Conservation (phyloP, 2,113 vertebrate species). For the Saguinus midas region DNA sequence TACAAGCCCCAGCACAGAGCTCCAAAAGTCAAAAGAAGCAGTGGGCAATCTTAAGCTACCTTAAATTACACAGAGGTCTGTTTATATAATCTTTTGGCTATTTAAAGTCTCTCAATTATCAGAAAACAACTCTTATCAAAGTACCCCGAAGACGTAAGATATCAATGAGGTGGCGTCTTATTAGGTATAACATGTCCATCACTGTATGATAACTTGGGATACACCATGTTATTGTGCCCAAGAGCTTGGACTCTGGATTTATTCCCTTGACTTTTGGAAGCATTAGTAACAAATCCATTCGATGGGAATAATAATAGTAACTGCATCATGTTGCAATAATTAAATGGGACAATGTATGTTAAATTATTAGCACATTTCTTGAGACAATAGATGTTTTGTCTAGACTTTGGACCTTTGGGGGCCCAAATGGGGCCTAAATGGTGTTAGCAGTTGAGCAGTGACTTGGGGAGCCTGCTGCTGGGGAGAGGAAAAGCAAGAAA, state of each 20-base stretch:
- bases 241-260: neutral
- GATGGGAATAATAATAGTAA: neutral
- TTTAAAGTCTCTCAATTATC: neutral
- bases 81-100: neutral
- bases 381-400: neutral
- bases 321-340: neutral
- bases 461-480: neutral
- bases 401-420: neutral
- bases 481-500: neutral
- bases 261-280: neutral
- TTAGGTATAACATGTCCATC: neutral
- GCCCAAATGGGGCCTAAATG: too few species aligned
- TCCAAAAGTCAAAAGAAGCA: slow-evolving; percentile 1
- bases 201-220: neutral
- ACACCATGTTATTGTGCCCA: neutral
- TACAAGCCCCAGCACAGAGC: neutral
- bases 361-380: neutral
- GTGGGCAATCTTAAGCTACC: neutral
- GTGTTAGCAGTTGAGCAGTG: neutral
- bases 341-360: neutral
- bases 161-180: neutral
- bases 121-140: neutral
- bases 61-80: neutral
- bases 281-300: neutral
- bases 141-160: neutral